Evolutionary conservation across 30 jellyfish, hydroid and myxozoan genomes (phyloP).

Genomic region (Sanderia malayensis): DNA sequence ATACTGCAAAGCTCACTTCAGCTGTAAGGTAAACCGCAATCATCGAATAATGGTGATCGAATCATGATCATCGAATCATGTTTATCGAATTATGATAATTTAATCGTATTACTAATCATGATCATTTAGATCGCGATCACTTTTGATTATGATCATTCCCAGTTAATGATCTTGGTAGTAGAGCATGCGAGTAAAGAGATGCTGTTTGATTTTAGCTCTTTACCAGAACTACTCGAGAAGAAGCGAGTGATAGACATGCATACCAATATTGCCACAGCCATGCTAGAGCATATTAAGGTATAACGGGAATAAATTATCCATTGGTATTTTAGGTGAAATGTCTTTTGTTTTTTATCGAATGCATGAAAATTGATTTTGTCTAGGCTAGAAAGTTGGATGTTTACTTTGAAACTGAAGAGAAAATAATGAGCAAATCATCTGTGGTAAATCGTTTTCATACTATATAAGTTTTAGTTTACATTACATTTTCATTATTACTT

Average conservation of each 20-base stretch:
- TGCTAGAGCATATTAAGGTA: slow-evolving; percentile 94
- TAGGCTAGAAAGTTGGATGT: slow-evolving; percentile 89
- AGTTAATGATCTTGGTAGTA: no score
- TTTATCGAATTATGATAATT: no score
- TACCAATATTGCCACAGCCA: slow-evolving; percentile 86
- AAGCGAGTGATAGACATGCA: slow-evolving; percentile 92
- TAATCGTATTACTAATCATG: no score
- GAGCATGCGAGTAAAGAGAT: no score
- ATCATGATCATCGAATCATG: no score
- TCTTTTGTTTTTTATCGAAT: neutral
- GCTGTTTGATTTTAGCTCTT: slow-evolving; percentile 55
- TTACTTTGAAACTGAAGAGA: slow-evolving; percentile 82
- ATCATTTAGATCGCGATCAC: no score
- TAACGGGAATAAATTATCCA: neutral
- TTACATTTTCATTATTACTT: no score
- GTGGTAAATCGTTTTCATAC: slow-evolving; percentile 38
- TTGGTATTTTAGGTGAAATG: neutral
- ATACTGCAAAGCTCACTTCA: slow-evolving; percentile 79
- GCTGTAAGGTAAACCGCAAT: slow-evolving; percentile 99
- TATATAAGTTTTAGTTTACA: no score
- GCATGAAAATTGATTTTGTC: neutral
- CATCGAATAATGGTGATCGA: no score
- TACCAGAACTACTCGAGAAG: slow-evolving; percentile 86
- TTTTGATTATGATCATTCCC: no score
- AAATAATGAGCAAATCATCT: slow-evolving; percentile 89